phyloP scores from a whole-genome alignment of 2,113 vertebrate genomes.

The Rhinolophus ferrumequinum region DNA sequence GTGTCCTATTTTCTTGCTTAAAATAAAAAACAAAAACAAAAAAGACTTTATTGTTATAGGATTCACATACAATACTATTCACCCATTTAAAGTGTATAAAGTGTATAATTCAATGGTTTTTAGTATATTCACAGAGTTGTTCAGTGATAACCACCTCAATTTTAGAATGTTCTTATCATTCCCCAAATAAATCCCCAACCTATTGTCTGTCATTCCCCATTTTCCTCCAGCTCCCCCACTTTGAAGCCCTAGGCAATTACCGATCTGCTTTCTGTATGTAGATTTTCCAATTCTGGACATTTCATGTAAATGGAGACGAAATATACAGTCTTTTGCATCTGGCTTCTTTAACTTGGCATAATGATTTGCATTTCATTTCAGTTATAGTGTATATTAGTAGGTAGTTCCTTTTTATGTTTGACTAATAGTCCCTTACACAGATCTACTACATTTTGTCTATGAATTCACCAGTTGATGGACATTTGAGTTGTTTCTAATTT shows the following conservation, averaged over 20 bases:
- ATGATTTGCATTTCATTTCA: background rate
- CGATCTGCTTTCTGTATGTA: background rate
- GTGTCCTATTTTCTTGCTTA: background rate
- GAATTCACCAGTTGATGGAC: background rate
- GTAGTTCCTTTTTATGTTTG: background rate
- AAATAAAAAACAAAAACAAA: background rate
- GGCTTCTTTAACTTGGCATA: background rate
- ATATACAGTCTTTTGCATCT: background rate
- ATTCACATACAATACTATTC: background rate
- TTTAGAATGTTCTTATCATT: conserved; percentile 12
- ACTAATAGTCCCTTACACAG: background rate
- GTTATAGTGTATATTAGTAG: background rate
- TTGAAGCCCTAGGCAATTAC: background rate
- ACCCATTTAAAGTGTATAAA: background rate
- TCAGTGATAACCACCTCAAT: background rate
- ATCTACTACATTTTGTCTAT: background rate
- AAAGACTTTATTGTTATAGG: background rate
- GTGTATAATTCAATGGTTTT: background rate
- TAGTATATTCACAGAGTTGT: background rate
- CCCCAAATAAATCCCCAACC: background rate
- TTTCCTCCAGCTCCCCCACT: background rate
- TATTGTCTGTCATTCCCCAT: background rate
- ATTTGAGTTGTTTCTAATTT: conserved; percentile 1
- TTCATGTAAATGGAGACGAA: background rate
- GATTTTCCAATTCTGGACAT: background rate